Evolutionary conservation across 2,113 vertebrate species (phyloP).

Genomic region (Pica pica): DNA sequence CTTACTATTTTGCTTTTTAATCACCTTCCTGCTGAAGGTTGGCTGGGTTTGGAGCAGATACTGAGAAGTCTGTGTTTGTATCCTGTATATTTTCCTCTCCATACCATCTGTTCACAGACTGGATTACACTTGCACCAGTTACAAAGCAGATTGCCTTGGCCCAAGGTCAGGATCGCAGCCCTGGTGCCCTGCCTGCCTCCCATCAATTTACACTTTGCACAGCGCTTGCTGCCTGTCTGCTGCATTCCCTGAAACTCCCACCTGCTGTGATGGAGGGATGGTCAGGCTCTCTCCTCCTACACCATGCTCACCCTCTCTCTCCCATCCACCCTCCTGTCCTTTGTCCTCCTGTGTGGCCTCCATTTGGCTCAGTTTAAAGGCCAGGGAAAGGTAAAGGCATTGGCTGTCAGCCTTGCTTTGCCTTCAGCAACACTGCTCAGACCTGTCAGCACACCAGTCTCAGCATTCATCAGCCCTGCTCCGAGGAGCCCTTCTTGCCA

Average conservation of each 20-base stretch:
- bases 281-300: neutral
- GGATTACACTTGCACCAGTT: conserved; percentile 66
- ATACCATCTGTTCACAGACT: conserved; percentile 68
- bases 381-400: neutral
- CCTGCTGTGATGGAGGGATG: neutral
- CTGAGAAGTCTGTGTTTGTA: conserved; percentile 26
- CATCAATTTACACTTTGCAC: neutral
- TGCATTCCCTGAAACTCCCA: neutral
- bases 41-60: conserved; percentile 41
- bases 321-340: neutral
- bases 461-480: neutral
- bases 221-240: neutral
- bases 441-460: neutral
- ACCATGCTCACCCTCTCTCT: neutral
- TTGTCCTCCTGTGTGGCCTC: neutral
- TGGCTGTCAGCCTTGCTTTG: conserved; percentile 44
- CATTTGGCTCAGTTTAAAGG: neutral
- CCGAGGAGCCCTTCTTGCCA: neutral
- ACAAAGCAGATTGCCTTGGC: conserved; percentile 71
- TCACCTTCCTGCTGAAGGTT: conserved; percentile 48
- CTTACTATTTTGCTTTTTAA: conserved; percentile 7
- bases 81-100: conserved; percentile 19
- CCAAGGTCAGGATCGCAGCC: conserved; percentile 54
- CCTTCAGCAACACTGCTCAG: neutral
- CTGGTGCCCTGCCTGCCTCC: neutral